phyloP scores from a whole-genome alignment of 2,888 invertebrate genomes.

The Acanthoscelides obtectus region DNA sequence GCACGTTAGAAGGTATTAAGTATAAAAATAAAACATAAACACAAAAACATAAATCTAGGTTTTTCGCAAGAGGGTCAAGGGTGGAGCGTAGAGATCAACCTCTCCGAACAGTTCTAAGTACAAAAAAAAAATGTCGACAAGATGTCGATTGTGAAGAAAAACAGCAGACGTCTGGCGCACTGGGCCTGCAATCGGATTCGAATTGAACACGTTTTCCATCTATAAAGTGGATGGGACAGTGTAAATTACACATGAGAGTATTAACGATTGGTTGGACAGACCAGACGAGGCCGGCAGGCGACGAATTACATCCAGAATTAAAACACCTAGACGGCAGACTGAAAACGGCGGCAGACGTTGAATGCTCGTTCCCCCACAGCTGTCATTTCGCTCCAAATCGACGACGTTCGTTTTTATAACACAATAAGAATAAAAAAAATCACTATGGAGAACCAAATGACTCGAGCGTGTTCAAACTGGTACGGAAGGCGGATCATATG shows the following conservation, averaged over 20 bases:
- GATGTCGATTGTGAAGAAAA: neutral
- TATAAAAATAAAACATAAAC: no score
- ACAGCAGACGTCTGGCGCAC: neutral
- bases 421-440: no score
- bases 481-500: no score
- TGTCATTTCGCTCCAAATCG: neutral
- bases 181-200: neutral
- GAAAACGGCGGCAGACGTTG: neutral
- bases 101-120: no score
- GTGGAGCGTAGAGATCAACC: no score
- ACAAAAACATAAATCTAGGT: no score
- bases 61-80: no score
- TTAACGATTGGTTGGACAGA: neutral
- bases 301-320: neutral
- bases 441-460: no score
- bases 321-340: neutral
- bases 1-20: no score
- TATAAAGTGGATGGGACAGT: neutral
- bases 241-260: neutral
- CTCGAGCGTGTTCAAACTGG: no score
- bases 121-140: no score
- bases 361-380: neutral
- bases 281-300: neutral
- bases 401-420: no score
- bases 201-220: neutral